Percentiles rank a stretch among this genome's conserved stretches.
phyloP scores from a whole-genome alignment of 2,888 invertebrate genomes.

The Tricholauxania praeusta region DNA sequence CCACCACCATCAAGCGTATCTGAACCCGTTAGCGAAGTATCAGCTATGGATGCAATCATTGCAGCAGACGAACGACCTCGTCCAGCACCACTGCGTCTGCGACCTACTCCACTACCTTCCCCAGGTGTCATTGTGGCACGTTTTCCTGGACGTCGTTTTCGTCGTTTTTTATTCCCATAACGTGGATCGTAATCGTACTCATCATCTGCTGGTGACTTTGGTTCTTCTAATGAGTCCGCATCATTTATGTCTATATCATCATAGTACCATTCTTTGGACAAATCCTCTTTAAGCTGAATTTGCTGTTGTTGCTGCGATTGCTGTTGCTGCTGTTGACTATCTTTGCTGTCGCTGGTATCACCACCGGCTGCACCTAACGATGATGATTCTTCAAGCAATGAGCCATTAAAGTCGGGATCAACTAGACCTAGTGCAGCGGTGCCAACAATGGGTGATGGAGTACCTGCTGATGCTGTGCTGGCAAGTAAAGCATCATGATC shows the following conservation, averaged over 20 bases:
- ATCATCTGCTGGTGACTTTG: slow-evolving; percentile 90
- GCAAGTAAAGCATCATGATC: slow-evolving; percentile 62
- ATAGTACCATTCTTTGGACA: slow-evolving; percentile 88
- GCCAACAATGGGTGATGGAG: slow-evolving; percentile 47
- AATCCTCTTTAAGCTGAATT: slow-evolving; percentile 81
- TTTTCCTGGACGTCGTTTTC: slow-evolving; percentile 65
- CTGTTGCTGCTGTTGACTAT: slow-evolving; percentile 78
- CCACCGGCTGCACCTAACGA: slow-evolving; percentile 67
- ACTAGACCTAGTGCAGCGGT: slow-evolving; percentile 47
- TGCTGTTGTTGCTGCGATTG: slow-evolving; percentile 72
- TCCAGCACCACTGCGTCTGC: slow-evolving; percentile 57
- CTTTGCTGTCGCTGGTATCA: slow-evolving; percentile 79
- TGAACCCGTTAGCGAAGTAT: slow-evolving; percentile 44
- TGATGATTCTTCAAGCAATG: slow-evolving; percentile 66
- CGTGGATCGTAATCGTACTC: slow-evolving; percentile 88
- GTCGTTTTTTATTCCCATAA: slow-evolving; percentile 67
- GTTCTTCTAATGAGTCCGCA: slow-evolving; percentile 91
- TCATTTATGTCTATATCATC: slow-evolving; percentile 91
- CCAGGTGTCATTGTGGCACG: slow-evolving; percentile 54
- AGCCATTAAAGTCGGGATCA: slow-evolving; percentile 65
- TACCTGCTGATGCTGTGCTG: slow-evolving; percentile 45
- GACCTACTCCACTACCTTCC: slow-evolving; percentile 52
- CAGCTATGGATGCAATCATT: slow-evolving; percentile 28
- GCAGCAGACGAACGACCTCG: slow-evolving; percentile 42
- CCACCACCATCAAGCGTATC: slow-evolving; percentile 43